A percentile compares a stretch with the other conserved stretches of the same genome.
Evolutionary conservation across 2,797 vertebrate genomes (phyloP).

Genomic region (Echeneis naucrates): DNA sequence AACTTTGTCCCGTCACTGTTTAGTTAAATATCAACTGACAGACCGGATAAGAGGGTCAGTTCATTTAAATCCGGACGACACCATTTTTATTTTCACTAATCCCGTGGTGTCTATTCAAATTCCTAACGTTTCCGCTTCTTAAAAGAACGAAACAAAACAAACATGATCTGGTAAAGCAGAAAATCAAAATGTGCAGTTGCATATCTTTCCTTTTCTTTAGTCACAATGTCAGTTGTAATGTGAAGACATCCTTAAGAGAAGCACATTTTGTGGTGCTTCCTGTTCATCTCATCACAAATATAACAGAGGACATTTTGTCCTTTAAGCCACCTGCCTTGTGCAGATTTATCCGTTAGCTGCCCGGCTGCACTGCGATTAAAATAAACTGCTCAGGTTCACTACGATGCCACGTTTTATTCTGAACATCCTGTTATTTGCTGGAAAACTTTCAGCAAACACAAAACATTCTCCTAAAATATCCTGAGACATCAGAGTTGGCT

Average conservation of each 20-base stretch:
- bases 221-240: not conserved
- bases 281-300: conserved; percentile 28
- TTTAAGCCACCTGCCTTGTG: conserved; percentile 9
- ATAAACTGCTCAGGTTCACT: conserved; percentile 12
- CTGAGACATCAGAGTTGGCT: conserved; percentile 39
- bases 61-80: conserved; percentile 38
- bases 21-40: conserved; percentile 73
- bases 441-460: conserved; percentile 38
- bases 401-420: conserved; percentile 4
- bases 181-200: too few relatives aligned
- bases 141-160: not conserved
- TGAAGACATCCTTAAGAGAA: not conserved
- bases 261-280: not conserved
- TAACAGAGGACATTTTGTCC: conserved; percentile 5
- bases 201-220: conserved; percentile 7
- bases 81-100: conserved; percentile 3
- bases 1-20: conserved; percentile 69
- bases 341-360: conserved; percentile 12
- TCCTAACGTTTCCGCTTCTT: not conserved
- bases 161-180: not conserved
- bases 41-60: conserved; percentile 57
- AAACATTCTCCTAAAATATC: conserved; percentile 27
- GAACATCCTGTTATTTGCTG: conserved; percentile 14
- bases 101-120: not conserved
- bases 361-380: conserved; percentile 3